Evolutionary conservation across 2,113 vertebrate species (phyloP).

Genomic region (Microtus richardsoni): DNA sequence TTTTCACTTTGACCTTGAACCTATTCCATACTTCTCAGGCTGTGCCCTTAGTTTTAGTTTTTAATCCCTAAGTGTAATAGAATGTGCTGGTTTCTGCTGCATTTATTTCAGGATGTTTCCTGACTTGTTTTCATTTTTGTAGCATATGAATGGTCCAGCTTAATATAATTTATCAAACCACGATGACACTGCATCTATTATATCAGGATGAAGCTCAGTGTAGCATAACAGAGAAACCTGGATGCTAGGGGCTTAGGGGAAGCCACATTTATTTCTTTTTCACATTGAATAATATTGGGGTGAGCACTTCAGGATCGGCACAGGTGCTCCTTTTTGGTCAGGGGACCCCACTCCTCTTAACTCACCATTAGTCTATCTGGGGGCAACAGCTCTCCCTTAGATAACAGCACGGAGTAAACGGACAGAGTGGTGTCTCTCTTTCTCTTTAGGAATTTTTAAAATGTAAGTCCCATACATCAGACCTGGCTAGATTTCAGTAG

Average conservation of each 20-base stretch:
- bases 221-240: constrained; percentile 9
- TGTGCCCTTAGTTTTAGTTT: constrained; percentile 22
- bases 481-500: constrained; percentile 49
- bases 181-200: neutral
- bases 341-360: neutral
- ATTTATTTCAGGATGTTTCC: constrained; percentile 45
- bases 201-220: neutral
- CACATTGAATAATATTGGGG: constrained; percentile 25
- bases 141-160: neutral
- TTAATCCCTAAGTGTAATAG: neutral
- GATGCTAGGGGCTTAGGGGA: constrained; percentile 21
- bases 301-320: neutral
- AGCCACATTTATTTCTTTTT: neutral
- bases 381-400: neutral
- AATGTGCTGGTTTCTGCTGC: neutral
- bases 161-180: constrained; percentile 52
- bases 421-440: neutral
- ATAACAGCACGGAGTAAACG: neutral
- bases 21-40: neutral
- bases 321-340: neutral
- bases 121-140: neutral
- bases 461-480: neutral
- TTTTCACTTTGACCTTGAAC: constrained; percentile 26
- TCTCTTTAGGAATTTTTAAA: neutral
- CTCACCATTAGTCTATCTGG: neutral